Evolutionary conservation across 1,140 invertebrate genomes (phyloP), one percentile per base, ranked within the genome.

Genomic region (Oedothorax gibbosus): DNA sequence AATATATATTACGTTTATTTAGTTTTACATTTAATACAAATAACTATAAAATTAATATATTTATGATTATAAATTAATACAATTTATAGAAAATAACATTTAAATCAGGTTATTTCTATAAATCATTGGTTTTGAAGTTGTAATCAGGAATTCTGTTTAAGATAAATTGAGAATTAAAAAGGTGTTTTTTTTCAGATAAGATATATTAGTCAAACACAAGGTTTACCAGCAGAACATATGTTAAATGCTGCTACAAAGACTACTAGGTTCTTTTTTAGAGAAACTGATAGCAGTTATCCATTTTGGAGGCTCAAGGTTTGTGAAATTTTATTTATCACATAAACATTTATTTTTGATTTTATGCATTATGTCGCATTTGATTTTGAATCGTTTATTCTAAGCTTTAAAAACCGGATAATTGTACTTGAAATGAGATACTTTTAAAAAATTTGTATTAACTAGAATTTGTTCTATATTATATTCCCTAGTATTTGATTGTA

Each of bases 161-260:
- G 12, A 62, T 62, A 11, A 68, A 21, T 68, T 68, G 11, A 18
- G n/a, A 68, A 68, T 68, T n/a, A n/a, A n/a, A n/a, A n/a, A n/a
- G n/a, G n/a, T n/a, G n/a, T n/a, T n/a, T n/a, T n/a, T 15, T 75
- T 89, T 69, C 88, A 86, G 86, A 86, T 86, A 89, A 99, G 98
- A 57, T 96, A 96, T 89, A 96, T 96, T 81, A 95, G 94, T 88
- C 95, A 96, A 88, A 96, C 95, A 9, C 95, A 96, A 91, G 97
- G 98, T 54, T 91, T 98, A 88, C 98, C 98, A 53, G 97, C 98
- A 0, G 97, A 99, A 90, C 95, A 99, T 87, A 99, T 99, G 97
- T 92, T 99, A 18, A 99, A 98, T 89, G 96, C 95, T 89, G 98
- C 98, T 69, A 98, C 97, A 66, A 99, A 99, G 92, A 99, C 98